Base-by-base conservation (phyloP, 2,113 vertebrate genomes). In the Cinclus mexicanus region DNA sequence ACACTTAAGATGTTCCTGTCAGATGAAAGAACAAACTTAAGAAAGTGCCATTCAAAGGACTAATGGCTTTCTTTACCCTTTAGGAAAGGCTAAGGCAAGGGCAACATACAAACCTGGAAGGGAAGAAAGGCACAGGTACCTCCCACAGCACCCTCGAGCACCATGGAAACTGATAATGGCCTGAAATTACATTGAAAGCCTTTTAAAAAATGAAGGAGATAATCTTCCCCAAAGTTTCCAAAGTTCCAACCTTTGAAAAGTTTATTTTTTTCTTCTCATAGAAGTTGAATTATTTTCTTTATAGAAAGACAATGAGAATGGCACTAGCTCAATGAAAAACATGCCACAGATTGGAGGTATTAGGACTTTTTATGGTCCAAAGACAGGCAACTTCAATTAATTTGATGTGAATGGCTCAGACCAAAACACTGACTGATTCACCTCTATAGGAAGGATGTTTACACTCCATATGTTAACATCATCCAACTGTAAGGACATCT, bases 271-370 rank as follows among this genome's bases (percentile, higher is more conserved):
- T 18, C 31, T 23, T 67, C 41, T 33, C 8, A 29, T 29, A 56
- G n/a, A 82, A 49, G 12, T 6, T 33, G 11, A 31, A 41, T 21
- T 74, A 47, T 39, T 70, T 77, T 47, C 4, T 35, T 82, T 64
- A 49, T 5, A 79, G 53, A 68, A 75, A 44, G 24, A 47, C 23
- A 69, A n/a, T 2, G 33, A 41, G 8, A 86, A n/a, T 17, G 44
- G 22, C 22, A 52, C 31, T 31, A 26, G 33, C 11, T 57, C 0
- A 2, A 2, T 69, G 26, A 55, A 84, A 89, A 63, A 72, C 67
- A 12, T 7, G 29, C 16, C 59, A 28, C n/a, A 79, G 12, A 64
- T 12, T 0, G 0, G 49, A 85, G 12, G 5, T 52, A 68, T 7
- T 24, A 22, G 23, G n/a, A 86, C 33, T 42, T 50, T 18, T 29